Evolutionary conservation across 1,140 invertebrate species (phyloP), one percentile per base, ranked within the genome.

Genomic region (Neodiprion pinetum): DNA sequence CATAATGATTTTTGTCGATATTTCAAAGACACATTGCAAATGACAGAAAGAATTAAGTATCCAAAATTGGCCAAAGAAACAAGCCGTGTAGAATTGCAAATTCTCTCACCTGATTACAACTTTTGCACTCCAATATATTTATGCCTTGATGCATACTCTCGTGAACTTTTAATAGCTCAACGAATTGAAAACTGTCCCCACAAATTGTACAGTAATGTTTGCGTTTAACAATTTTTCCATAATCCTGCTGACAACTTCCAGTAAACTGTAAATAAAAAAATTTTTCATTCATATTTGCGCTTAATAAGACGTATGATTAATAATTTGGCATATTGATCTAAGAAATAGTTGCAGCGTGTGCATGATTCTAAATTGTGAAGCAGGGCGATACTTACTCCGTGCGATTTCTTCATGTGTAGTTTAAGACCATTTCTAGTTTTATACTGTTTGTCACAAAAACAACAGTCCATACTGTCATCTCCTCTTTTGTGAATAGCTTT

Each of bases 151-250:
- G 84, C 72, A 76, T 75, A 21, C 79, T 84, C 72, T 88, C 85
- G 70, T 89, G 87, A 40, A 84, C 81, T 66, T 82, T 81, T 14
- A 88, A 80, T 48, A 86, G 72, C 21, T 86, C 76, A 17, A 87
- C 81, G 68, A 85, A 84, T 67, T 80, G 81, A 72, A 88, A 89
- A 75, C 81, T 85, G 69, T 86, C 85, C 7, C 88, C 87, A 77
- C 88, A 89, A 61, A 84, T 82, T 77, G 85, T 84, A 75, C 88
- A 89, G 73, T 88, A 88, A 76, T 84, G 83, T 68, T 78, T 79
- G 10, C 83, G 73, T 75, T 84, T 86, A 48, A 81, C 72, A 69
- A 82, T 76, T 75, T 80, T 79, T 75, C 53, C 11, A n/a, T 78
- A 76, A 14, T 73, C 76, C 28, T 75, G 72, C 72, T 71, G 69